A percentile compares a stretch with the other conserved stretches of the same genome.
phyloP scores from a whole-genome alignment of 2,888 invertebrate genomes.

The Himalopsyche japonica region DNA sequence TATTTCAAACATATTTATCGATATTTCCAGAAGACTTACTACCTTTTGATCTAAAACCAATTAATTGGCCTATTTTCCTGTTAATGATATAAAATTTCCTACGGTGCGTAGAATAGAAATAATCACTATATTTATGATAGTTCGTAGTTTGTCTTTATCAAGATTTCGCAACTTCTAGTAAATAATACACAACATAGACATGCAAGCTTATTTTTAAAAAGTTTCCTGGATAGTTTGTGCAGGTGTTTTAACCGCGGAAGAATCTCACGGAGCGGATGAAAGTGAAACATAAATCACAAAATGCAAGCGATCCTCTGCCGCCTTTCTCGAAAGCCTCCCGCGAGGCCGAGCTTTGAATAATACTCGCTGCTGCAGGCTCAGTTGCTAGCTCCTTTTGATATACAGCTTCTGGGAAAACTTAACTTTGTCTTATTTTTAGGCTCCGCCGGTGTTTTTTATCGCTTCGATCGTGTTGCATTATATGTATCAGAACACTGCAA shows the following conservation, averaged over 20 bases:
- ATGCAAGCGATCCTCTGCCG: slow-evolving; percentile 9
- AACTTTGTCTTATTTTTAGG: not conserved
- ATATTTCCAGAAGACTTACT: too few relatives aligned
- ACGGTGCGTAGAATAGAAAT: too few relatives aligned
- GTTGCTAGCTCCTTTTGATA: slow-evolving; percentile 14
- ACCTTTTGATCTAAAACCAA: too few relatives aligned
- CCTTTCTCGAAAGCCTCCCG: slow-evolving; percentile 6
- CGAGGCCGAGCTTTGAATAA: slow-evolving; percentile 24
- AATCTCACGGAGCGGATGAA: slow-evolving; percentile 14
- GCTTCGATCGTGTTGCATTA: too few relatives aligned
- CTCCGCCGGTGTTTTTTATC: not conserved
- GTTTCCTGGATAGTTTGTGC: not conserved
- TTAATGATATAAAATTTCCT: too few relatives aligned
- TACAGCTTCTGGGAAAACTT: slow-evolving; percentile 14
- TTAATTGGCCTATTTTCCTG: too few relatives aligned
- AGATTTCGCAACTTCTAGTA: too few relatives aligned
- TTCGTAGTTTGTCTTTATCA: too few relatives aligned
- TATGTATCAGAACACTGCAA: too few relatives aligned
- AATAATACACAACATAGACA: not conserved
- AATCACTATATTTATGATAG: too few relatives aligned
- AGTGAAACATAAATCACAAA: slow-evolving; percentile 36
- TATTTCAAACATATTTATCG: too few relatives aligned
- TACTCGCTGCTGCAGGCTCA: slow-evolving; percentile 12
- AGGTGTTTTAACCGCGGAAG: slow-evolving; percentile 1
- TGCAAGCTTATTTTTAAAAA: not conserved